Evolutionary conservation across 2,797 vertebrate genomes (phyloP).

Genomic region (Muscicapa striata): DNA sequence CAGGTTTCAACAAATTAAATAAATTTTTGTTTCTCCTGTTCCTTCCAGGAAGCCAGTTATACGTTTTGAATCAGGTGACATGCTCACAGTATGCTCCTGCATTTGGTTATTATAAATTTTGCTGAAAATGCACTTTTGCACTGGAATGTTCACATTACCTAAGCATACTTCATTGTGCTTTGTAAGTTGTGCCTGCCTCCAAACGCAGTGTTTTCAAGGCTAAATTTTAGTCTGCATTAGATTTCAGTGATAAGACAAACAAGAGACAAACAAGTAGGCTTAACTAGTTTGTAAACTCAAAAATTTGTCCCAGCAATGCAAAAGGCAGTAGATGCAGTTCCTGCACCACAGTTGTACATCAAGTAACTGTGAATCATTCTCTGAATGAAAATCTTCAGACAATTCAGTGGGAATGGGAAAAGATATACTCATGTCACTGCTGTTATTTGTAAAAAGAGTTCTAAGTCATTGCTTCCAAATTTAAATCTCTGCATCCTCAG

Average conservation of each 20-base stretch:
- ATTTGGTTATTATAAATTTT: background rate
- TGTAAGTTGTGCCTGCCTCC: background rate
- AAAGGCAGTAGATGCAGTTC: background rate
- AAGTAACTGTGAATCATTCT: background rate
- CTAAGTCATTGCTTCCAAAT: background rate
- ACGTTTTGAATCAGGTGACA: background rate
- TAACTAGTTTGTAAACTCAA: background rate
- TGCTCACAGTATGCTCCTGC: background rate
- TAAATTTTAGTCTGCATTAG: background rate
- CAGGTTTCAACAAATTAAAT: background rate
- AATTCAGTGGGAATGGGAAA: background rate
- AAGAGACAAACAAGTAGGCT: background rate
- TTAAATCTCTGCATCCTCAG: background rate
- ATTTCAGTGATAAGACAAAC: background rate
- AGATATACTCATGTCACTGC: background rate
- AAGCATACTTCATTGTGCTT: background rate
- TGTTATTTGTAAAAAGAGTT: background rate
- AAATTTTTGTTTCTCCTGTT: background rate
- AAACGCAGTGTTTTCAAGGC: background rate
- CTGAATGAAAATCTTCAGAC: background rate
- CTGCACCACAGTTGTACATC: background rate
- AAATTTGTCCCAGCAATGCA: fast-evolving
- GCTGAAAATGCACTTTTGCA: background rate
- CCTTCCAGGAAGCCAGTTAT: background rate
- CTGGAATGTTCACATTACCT: background rate